Evolutionary conservation across 2,888 invertebrate species (phyloP).

Genomic region (Andrena dorsata): DNA sequence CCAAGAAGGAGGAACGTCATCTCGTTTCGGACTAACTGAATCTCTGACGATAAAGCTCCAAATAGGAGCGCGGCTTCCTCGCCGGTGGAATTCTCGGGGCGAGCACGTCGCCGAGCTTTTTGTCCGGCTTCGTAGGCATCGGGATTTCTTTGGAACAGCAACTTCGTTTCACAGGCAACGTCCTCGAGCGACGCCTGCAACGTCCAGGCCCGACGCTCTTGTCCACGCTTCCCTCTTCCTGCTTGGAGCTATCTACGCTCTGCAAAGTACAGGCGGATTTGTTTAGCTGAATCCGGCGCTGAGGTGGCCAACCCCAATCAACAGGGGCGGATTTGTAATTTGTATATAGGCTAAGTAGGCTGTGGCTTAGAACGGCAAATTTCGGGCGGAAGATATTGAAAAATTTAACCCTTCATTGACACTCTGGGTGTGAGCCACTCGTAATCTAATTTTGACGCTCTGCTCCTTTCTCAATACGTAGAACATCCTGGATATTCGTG

Average conservation of each 20-base stretch:
- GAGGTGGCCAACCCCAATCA: too few species aligned
- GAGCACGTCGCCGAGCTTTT: slow-evolving; percentile 72
- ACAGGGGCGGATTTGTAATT: too few species aligned
- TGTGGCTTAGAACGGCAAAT: too few species aligned
- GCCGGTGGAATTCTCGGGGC: slow-evolving; percentile 34
- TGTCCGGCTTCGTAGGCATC: slow-evolving; percentile 66
- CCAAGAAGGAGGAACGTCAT: slow-evolving; percentile 41
- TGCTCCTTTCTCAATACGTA: too few species aligned
- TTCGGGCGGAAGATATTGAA: too few species aligned
- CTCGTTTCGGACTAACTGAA: slow-evolving; percentile 66
- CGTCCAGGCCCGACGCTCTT: slow-evolving; percentile 6
- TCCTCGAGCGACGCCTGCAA: slow-evolving; percentile 30
- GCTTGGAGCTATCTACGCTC: slow-evolving; percentile 7
- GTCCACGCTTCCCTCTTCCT: neutral
- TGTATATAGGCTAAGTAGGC: too few species aligned
- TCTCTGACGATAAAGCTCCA: slow-evolving; percentile 75
- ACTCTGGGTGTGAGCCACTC: too few species aligned
- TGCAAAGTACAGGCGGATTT: neutral
- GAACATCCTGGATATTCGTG: too few species aligned
- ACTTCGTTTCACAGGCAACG: slow-evolving; percentile 47
- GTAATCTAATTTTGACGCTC: too few species aligned
- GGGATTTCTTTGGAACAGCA: slow-evolving; percentile 37
- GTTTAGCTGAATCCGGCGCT: neutral
- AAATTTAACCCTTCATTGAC: too few species aligned
- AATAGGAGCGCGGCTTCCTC: slow-evolving; percentile 72